phyloP scores from a whole-genome alignment of 2,113 vertebrate species.

The Acanthochromis polyacanthus region DNA sequence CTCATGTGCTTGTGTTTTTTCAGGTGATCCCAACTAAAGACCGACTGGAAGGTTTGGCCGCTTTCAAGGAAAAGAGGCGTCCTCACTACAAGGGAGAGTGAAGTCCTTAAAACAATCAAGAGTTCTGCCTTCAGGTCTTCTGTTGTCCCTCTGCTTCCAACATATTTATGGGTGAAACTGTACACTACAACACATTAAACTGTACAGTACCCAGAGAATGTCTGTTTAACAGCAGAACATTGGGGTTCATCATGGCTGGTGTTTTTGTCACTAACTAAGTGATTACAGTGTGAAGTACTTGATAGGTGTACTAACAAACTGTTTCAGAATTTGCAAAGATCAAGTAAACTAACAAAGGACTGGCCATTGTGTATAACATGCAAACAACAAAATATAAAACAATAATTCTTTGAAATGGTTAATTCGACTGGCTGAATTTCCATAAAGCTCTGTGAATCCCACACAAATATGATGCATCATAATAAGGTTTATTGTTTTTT shows the following conservation, averaged over 20 bases:
- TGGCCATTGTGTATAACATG: background rate
- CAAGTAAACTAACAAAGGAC: slow-evolving; percentile 16
- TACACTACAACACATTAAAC: slow-evolving; percentile 10
- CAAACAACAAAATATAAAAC: background rate
- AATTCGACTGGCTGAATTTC: background rate
- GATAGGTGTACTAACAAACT: background rate
- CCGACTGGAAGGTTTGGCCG: slow-evolving; percentile 94
- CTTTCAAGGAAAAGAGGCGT: slow-evolving; percentile 96
- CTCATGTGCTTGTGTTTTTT: slow-evolving; percentile 50
- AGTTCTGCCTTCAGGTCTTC: slow-evolving; percentile 45
- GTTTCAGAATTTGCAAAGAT: slow-evolving; percentile 1
- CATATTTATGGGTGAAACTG: slow-evolving; percentile 30
- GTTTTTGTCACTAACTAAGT: background rate
- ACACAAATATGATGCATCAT: background rate
- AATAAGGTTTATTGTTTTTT: too few relatives aligned
- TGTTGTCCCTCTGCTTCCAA: slow-evolving; percentile 60
- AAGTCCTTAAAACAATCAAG: background rate
- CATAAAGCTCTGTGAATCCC: slow-evolving; percentile 5
- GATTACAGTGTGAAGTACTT: background rate
- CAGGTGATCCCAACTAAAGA: slow-evolving; percentile 98
- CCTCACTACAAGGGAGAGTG: slow-evolving; percentile 94
- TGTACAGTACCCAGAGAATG: slow-evolving; percentile 23
- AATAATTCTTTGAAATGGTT: background rate
- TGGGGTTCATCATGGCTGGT: background rate
- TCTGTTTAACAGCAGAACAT: background rate